phyloP scores from a whole-genome alignment of 1,140 invertebrate genomes.

The Linepithema humile region DNA sequence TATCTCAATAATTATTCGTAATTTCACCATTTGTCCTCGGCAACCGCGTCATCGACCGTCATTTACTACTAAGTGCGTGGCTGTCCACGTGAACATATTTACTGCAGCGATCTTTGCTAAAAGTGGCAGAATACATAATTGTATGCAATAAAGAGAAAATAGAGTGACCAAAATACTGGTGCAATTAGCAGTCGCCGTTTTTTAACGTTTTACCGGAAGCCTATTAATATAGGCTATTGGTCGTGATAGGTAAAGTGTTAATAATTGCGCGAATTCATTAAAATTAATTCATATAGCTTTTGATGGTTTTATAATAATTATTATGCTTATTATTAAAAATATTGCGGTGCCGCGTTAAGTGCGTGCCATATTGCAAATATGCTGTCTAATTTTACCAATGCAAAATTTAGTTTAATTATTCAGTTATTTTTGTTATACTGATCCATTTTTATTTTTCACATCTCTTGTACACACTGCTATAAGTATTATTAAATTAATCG shows the following conservation, averaged over 20 bases:
- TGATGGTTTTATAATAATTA: neutral
- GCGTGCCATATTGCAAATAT: neutral
- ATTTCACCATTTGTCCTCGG: constrained; percentile 76
- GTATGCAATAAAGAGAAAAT: neutral
- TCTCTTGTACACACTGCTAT: neutral
- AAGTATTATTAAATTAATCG: neutral
- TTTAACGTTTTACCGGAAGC: too few relatives aligned
- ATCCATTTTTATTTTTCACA: neutral
- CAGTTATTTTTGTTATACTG: too few relatives aligned
- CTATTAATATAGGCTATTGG: too few relatives aligned
- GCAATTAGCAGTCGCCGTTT: neutral
- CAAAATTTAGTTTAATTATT: neutral
- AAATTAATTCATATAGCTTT: neutral
- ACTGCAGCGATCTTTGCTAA: neutral
- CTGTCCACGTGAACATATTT: neutral
- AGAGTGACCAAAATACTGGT: neutral
- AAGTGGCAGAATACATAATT: neutral
- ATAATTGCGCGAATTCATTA: neutral
- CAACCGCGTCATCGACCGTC: neutral
- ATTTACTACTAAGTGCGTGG: constrained; percentile 29
- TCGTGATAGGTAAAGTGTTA: too few relatives aligned
- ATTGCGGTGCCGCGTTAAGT: too few relatives aligned
- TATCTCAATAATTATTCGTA: constrained; percentile 81
- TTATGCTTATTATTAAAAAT: neutral
- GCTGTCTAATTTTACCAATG: neutral